These are phyloP conservation scores for Epirrhoe alternata DNA, from an alignment of 2,888 invertebrate genomes.

Conservation along the genomic window DNA sequence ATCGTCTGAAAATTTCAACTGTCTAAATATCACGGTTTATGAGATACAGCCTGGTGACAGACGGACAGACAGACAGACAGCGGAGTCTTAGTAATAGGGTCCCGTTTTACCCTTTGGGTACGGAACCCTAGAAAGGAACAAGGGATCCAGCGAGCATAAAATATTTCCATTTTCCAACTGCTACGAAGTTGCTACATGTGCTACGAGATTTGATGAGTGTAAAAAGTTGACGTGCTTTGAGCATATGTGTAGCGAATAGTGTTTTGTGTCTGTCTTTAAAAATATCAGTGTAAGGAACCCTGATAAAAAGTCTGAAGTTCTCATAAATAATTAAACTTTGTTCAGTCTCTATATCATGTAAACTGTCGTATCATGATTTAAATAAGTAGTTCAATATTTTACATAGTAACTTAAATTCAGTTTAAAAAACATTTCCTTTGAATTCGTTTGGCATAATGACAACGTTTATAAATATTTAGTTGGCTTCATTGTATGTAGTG, in stretches of 20 bases:
- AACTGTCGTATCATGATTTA: not conserved
- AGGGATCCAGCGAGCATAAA: too few species aligned
- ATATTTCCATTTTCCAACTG: not conserved
- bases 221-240: too few species aligned
- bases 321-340: not conserved
- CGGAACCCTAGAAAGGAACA: too few species aligned
- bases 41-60: too few species aligned
- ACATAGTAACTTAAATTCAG: not conserved
- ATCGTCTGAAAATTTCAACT: too few species aligned
- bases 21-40: too few species aligned
- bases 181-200: not conserved
- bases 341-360: not conserved
- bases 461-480: conserved; percentile 40
- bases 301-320: not conserved
- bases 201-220: not conserved
- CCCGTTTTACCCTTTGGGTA: too few species aligned
- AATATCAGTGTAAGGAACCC: too few species aligned
- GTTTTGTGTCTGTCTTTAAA: too few species aligned
- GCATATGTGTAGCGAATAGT: too few species aligned
- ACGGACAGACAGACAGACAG: too few species aligned
- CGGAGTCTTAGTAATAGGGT: too few species aligned
- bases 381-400: not conserved
- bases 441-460: conserved; percentile 28
- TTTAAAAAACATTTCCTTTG: conserved; percentile 15
- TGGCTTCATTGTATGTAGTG: conserved; percentile 25